A percentile compares a stretch with the other conserved stretches of the same genome.
phyloP scores from a whole-genome alignment of 2,113 vertebrate species.

The Salminus brasiliensis region DNA sequence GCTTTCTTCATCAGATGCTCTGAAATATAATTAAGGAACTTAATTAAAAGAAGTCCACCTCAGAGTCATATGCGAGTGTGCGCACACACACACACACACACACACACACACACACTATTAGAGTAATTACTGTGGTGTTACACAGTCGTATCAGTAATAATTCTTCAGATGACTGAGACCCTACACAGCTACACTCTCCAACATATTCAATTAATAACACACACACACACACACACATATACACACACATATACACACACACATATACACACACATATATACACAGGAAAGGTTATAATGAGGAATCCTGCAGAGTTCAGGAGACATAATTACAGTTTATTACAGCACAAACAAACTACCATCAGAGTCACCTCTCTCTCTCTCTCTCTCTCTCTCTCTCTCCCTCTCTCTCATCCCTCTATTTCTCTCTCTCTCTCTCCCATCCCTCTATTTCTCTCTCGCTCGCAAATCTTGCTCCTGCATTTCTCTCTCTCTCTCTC shows the following conservation, averaged over 20 bases:
- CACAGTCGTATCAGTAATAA: constrained; percentile 34
- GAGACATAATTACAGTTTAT: neutral
- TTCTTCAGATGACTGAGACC: constrained; percentile 9
- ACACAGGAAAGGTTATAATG: neutral
- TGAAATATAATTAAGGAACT: constrained; percentile 44
- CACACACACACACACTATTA: neutral
- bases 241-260: constrained; percentile 8
- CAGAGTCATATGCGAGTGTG: constrained; percentile 14
- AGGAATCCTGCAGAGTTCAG: neutral
- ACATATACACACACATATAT: constrained; percentile 25
- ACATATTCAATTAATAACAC: constrained; percentile 33
- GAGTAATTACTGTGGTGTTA: constrained; percentile 3
- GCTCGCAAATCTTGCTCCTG: neutral
- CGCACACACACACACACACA: neutral
- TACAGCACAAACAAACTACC: neutral
- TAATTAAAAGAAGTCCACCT: constrained; percentile 38
- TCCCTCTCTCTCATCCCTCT: neutral
- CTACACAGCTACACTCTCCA: constrained; percentile 19
- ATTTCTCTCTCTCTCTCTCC: neutral
- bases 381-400: neutral
- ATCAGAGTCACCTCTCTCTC: neutral
- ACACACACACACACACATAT: neutral
- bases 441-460: neutral
- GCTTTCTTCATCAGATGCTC: constrained; percentile 38
- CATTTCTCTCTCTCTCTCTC: neutral